Evolutionary conservation across 2,797 vertebrate genomes (phyloP).

Genomic region (Arctocebus calabarensis): DNA sequence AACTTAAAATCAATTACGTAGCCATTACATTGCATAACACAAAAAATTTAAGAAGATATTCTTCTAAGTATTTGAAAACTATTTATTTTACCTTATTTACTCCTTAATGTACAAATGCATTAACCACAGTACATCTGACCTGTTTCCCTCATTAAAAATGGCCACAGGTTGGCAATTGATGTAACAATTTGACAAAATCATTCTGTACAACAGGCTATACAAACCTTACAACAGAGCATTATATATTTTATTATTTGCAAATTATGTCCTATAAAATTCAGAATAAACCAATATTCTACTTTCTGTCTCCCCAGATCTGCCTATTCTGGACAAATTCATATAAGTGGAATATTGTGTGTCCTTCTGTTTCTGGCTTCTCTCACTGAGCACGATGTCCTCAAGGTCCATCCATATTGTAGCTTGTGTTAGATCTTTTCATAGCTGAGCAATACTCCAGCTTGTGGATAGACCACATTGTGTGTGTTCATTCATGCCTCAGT

Average conservation of each 20-base stretch:
- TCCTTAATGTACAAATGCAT: not conserved
- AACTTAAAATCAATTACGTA: too few species aligned
- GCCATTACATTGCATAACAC: too few species aligned
- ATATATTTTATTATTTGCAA: not conserved
- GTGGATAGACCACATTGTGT: not conserved
- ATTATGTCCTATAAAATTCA: not conserved
- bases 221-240: not conserved
- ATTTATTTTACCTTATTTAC: not conserved
- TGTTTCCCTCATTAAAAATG: not conserved
- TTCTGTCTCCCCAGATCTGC: not conserved
- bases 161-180: not conserved
- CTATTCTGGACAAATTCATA: not conserved
- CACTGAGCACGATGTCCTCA: not conserved
- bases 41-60: too few species aligned
- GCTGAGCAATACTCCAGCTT: not conserved
- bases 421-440: not conserved
- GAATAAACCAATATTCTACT: not conserved
- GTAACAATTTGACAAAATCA: not conserved
- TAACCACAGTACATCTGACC: not conserved
- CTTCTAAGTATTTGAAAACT: not conserved
- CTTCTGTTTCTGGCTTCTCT: not conserved
- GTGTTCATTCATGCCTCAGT: not conserved
- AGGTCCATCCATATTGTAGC: rapidly evolving
- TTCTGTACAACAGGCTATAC: not conserved
- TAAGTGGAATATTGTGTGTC: not conserved